Percentiles rank a stretch among this genome's conserved stretches.
Evolutionary conservation across 2,888 invertebrate genomes (phyloP).

Genomic region (Oscheius sp.): DNA sequence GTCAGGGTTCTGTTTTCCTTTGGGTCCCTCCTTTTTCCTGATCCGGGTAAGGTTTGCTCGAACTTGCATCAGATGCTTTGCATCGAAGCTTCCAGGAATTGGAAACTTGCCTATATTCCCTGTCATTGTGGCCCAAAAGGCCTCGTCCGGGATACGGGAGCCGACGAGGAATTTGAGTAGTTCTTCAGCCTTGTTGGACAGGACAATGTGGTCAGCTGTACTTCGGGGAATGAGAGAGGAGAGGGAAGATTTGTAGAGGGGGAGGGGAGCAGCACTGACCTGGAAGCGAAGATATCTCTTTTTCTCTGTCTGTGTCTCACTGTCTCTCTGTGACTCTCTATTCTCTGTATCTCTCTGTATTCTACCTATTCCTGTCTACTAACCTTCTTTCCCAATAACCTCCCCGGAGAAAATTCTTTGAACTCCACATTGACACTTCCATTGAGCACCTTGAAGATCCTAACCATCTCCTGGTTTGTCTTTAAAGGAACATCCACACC

Average conservation of each 20-base stretch:
- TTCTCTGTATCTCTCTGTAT: no score
- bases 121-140: constrained; percentile 49
- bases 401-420: not conserved
- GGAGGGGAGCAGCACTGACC: constrained; percentile 41
- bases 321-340: no score
- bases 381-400: constrained; percentile 41
- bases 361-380: not conserved
- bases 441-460: constrained; percentile 48
- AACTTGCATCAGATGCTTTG: constrained; percentile 25
- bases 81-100: constrained; percentile 46
- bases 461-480: constrained; percentile 56
- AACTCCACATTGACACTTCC: constrained; percentile 49
- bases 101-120: constrained; percentile 43
- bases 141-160: constrained; percentile 50
- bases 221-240: constrained; percentile 47
- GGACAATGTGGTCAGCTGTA: constrained; percentile 42
- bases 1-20: constrained; percentile 5
- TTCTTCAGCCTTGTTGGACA: constrained; percentile 27
- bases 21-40: not conserved
- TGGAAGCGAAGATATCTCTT: not conserved
- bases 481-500: constrained; percentile 52
- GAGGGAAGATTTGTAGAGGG: constrained; percentile 50
- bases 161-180: constrained; percentile 44
- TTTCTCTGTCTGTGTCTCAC: no score
- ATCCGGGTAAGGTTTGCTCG: not conserved